Conservation (phyloP, 2,113 vertebrate genomes). For the Lophura nycthemera region DNA sequence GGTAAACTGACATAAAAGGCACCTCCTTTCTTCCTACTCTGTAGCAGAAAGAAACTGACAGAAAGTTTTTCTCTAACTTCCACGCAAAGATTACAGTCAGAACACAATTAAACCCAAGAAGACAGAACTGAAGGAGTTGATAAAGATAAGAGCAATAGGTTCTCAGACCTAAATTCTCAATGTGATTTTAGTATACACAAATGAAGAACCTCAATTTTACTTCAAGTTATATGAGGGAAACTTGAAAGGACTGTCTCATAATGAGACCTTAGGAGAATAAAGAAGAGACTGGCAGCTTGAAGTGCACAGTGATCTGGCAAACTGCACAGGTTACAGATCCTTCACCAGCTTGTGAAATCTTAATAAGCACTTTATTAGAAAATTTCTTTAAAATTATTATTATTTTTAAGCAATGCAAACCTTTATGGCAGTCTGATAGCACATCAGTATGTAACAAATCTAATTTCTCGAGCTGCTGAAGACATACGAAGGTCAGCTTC, state of each 20-base stretch:
- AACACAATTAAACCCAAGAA: background rate
- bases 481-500: background rate
- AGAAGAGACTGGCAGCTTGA: background rate
- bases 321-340: background rate
- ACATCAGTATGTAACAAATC: background rate
- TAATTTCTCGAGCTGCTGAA: background rate
- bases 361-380: background rate
- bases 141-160: background rate
- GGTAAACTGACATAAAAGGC: background rate
- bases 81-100: background rate
- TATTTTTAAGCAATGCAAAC: background rate
- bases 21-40: background rate
- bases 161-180: background rate
- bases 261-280: background rate
- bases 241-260: background rate
- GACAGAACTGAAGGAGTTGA: background rate
- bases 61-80: background rate
- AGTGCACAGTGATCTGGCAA: background rate
- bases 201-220: accelerated
- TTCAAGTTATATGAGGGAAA: background rate
- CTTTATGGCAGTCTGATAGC: background rate
- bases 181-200: background rate
- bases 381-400: background rate
- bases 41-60: background rate
- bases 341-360: background rate